These are phyloP conservation scores for Conops quadrifasciatus DNA, from an alignment of 2,888 invertebrate species.

Conservation along the genomic window DNA sequence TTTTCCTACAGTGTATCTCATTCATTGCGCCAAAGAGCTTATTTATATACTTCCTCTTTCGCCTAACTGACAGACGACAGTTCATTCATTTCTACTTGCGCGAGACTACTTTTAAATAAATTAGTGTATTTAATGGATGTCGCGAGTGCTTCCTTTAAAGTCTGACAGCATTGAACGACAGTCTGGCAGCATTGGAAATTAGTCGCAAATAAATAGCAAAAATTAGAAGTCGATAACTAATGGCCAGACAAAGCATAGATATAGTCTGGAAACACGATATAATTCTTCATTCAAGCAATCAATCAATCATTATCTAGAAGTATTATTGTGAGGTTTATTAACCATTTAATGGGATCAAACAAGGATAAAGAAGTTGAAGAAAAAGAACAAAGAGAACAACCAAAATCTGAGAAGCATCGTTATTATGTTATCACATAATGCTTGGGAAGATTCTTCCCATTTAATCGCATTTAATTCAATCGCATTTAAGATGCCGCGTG, in stretches of 20 bases:
- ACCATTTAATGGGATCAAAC: no score
- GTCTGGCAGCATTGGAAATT: constrained; percentile 6
- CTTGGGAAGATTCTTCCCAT: no score
- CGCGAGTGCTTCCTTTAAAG: constrained; percentile 29
- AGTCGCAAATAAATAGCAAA: not conserved
- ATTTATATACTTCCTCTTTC: constrained; percentile 5
- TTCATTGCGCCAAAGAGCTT: not conserved
- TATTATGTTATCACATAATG: no score
- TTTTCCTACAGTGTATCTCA: constrained; percentile 15
- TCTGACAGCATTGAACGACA: constrained; percentile 1
- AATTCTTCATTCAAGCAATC: not conserved
- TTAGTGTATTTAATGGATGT: constrained; percentile 32
- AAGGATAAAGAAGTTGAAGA: no score
- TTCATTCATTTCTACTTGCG: constrained; percentile 23
- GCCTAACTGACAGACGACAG: not conserved
- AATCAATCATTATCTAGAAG: not conserved
- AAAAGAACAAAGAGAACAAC: no score
- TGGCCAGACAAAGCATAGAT: not conserved
- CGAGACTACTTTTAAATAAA: constrained; percentile 32
- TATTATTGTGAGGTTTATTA: no score
- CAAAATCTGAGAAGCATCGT: no score
- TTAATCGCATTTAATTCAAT: not conserved
- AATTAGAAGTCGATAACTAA: not conserved
- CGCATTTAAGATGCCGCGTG: not conserved
- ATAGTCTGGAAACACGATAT: not conserved